phyloP scores from a whole-genome alignment of 2,113 vertebrate genomes.

The Cheirogaleus medius region DNA sequence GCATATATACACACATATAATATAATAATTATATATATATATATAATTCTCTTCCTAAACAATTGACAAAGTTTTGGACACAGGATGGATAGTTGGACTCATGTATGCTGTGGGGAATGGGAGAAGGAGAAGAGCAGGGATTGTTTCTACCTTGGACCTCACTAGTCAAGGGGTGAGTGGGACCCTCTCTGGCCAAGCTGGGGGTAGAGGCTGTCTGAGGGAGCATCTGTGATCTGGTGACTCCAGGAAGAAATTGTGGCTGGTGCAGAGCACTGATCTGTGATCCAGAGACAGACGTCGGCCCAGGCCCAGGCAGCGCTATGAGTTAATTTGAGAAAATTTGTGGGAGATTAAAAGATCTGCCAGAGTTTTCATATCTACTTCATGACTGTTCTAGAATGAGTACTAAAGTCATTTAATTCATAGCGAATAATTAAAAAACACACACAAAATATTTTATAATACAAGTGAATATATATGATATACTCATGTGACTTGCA shows the following conservation, averaged over 20 bases:
- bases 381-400: not conserved
- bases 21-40: too few species aligned
- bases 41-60: not conserved
- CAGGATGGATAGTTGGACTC: not conserved
- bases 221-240: rapidly evolving
- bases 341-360: not conserved
- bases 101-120: not conserved
- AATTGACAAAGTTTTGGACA: not conserved
- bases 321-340: not conserved
- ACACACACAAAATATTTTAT: not conserved
- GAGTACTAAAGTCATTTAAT: not conserved
- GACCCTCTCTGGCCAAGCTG: not conserved
- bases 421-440: not conserved
- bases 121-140: not conserved
- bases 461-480: not conserved
- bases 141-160: not conserved
- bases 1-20: too few species aligned
- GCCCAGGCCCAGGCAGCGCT: too few species aligned
- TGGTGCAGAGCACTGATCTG: not conserved
- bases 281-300: not conserved
- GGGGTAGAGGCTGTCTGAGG: too few species aligned
- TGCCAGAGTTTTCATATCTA: not conserved
- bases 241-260: rapidly evolving
- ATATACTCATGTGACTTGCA: not conserved
- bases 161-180: not conserved